Base-by-base conservation (phyloP, 2,888 invertebrate genomes). In the Spilosoma lubricipeda region DNA sequence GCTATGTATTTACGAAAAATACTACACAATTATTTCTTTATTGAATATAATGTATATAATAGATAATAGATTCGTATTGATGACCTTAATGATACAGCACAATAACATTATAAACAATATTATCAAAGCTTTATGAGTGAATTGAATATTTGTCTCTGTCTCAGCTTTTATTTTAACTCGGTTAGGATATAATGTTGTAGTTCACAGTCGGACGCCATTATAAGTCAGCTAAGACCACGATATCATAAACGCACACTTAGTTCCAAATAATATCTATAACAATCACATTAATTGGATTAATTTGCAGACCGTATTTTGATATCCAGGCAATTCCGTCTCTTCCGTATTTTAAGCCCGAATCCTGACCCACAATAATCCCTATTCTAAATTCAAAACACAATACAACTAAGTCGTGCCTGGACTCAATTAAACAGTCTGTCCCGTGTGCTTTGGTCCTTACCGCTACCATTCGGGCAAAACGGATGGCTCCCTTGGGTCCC, bases 401-500 rank as follows among this genome's bases (percentile, higher is more conserved):
- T 83, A 82, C 78, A 82, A 80, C 77, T 80, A 81, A 78, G 64
- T 82, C 78, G 83, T 82, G 79, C 77, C 80, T 70, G 81, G 83
- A 80, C 82, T 80, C 83, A 82, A 85, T 88, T 85, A 85, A 84
- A 83, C 83, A 85, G 76, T 79, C 75, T 74, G 81, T 82, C 82
- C 84, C 82, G 82, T 76, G 85, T 82, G 84, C 79, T 81, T 79
- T 77, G 79, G 76, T 72, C 82, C 80, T 85, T 79, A 79, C 85
- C 84, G 80, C 84, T 81, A 83, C 84, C 84, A 85, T 84, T 83
- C 86, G 85, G 64, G 82, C 79, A 83, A 83, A 85, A 89, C 86
- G 82, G 84, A 90, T 90, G 87, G 86, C 81, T 87, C 90, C 88
- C 90, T 33, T n/a, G 88, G 85, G 90, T 30, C 65, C 3, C 67